Evolutionary conservation across 2,888 invertebrate species (phyloP), one percentile per base, ranked within the genome.

Genomic region (Chrysina gloriosa): DNA sequence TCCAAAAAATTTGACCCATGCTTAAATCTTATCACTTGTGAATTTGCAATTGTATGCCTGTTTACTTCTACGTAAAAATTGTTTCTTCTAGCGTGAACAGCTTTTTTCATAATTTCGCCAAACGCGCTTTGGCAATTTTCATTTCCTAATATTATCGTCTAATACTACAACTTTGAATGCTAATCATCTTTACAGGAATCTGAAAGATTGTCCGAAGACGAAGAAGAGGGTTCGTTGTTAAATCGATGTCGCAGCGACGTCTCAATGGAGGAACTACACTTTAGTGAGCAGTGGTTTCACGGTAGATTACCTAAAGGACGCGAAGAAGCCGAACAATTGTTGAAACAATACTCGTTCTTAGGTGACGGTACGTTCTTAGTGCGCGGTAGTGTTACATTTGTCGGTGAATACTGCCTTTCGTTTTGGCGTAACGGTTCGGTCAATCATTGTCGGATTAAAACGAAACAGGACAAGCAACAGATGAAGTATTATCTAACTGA

Each of bases 331-430:
- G 94, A 94, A 79, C 88, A 89, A 72, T 86, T 95, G 29, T 82
- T 97, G 6, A 86, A 89, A 65, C 87, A 89, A 3, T 94, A 95
- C 79, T 88, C 94, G 0, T 88, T 92, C 79, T 85, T 96, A 2
- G 96, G 96, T 0, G 95, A 96, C 80, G 97, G 96, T 0, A 95
- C 96, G 0, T 97, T 97, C 81, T 86, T 97, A 25, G 97, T 98
- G 0, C 86, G 97, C 27, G 95, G 96, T 75, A 96, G 97, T 80
- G 96, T 96, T 23, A 97, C 97, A 0, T 97, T 97, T 83, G 95
- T 97, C 0, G 97, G 97, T 0, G 97, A 97, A 82, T 97, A 96
- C 80, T 96, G 96, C 70, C 84, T 98, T 23, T 97, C 97, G 0
- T 97, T 98, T 84, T 95, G 95, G 96, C 88, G 96, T 9, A 90